phyloP scores from a whole-genome alignment of 2,113 vertebrate species.

The Patagioenas fasciata region DNA sequence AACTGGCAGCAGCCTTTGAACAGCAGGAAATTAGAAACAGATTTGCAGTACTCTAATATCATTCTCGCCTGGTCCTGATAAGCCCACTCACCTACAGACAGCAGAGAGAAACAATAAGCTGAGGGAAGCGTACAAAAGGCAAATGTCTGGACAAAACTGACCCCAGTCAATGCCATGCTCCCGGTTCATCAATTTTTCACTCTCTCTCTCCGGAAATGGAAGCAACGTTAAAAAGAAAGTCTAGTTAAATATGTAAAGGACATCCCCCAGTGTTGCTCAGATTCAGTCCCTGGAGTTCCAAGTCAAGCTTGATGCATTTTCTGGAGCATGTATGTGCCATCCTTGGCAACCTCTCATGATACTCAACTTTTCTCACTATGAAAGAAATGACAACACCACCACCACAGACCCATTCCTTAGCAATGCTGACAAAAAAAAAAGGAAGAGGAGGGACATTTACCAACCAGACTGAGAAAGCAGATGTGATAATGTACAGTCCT shows the following conservation, averaged over 20 bases:
- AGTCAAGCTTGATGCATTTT: neutral
- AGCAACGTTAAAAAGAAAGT: neutral
- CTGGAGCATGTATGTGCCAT: neutral
- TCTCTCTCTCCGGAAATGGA: neutral
- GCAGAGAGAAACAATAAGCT: neutral
- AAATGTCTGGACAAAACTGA: neutral
- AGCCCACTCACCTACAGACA: neutral
- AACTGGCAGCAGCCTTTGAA: neutral
- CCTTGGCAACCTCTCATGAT: neutral
- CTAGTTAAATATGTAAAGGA: neutral
- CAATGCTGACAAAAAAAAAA: neutral
- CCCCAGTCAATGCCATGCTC: neutral
- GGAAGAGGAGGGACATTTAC: neutral
- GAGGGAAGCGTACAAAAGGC: neutral
- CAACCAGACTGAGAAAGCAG: neutral
- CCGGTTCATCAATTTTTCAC: neutral
- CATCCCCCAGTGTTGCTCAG: accelerated
- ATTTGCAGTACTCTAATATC: neutral
- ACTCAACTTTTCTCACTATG: neutral
- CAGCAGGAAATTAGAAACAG: conserved; percentile 46
- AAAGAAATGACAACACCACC: neutral
- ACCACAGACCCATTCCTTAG: neutral
- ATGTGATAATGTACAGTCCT: neutral
- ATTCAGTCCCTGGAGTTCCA: neutral
- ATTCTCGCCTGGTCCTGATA: neutral